These are phyloP conservation scores for Centropyge bicolor DNA, from an alignment of 2,797 vertebrate genomes.

Conservation along the genomic window DNA sequence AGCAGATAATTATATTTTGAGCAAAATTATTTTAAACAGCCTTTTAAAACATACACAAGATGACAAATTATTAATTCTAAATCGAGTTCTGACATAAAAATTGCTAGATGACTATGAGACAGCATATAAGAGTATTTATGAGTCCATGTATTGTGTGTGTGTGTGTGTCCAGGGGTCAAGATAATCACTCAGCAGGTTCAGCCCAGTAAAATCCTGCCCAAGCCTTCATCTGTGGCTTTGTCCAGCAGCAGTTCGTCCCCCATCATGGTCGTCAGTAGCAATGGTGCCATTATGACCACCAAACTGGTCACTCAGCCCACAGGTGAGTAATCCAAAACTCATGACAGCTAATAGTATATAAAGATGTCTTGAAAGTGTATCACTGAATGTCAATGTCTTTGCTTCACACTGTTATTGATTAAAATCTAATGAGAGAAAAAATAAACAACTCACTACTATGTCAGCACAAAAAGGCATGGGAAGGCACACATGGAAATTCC, in stretches of 20 bases:
- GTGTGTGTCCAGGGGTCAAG: conserved; percentile 91
- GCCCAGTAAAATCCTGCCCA: conserved; percentile 99
- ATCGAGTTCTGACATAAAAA: neutral
- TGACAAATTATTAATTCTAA: neutral
- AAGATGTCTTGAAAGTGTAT: neutral
- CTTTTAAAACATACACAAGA: neutral
- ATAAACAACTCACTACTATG: neutral
- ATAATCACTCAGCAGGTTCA: conserved; percentile 99
- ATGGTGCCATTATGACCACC: conserved; percentile 98
- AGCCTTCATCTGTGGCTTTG: conserved; percentile 92
- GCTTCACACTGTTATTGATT: neutral
- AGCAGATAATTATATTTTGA: too few species aligned
- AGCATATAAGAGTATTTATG: neutral
- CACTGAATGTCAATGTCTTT: neutral
- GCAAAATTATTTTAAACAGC: too few species aligned
- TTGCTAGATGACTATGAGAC: neutral
- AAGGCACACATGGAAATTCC: too few species aligned
- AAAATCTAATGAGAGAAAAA: neutral
- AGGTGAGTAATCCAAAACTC: conserved; percentile 83
- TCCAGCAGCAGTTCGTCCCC: conserved; percentile 95
- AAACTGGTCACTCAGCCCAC: conserved; percentile 96
- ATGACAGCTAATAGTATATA: neutral
- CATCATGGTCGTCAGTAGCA: conserved; percentile 99
- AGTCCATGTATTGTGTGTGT: neutral
- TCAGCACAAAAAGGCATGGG: too few species aligned